These are phyloP conservation scores for Nephila pilipes DNA, from an alignment of 1,140 invertebrate genomes.

Conservation along the genomic window DNA sequence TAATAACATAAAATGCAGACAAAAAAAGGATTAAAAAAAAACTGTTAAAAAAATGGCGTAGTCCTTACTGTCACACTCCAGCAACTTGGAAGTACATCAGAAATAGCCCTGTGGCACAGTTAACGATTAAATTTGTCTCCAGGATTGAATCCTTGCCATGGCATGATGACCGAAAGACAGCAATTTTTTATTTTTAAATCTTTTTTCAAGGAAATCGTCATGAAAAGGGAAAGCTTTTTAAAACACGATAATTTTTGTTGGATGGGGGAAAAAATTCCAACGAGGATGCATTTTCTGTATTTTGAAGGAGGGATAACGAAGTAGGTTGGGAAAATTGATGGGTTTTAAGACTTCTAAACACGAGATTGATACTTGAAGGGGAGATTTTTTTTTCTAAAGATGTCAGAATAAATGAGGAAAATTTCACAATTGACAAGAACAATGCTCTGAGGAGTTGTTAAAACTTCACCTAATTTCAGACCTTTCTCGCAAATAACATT, in stretches of 20 bases:
- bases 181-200: neutral
- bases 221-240: neutral
- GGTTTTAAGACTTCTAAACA: neutral
- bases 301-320: neutral
- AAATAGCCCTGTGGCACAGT: conserved; percentile 42
- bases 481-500: neutral
- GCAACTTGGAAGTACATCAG: neutral
- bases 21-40: neutral
- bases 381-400: neutral
- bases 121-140: conserved; percentile 16
- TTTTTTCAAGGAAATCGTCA: conserved; percentile 8
- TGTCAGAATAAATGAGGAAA: neutral
- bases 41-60: neutral
- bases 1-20: neutral
- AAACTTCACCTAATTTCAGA: neutral
- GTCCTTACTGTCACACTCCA: neutral
- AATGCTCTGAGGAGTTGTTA: neutral
- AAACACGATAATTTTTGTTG: neutral
- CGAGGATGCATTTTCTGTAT: neutral
- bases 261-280: neutral
- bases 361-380: neutral
- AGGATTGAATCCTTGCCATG: neutral
- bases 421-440: neutral
- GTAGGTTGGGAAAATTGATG: conserved; percentile 12
- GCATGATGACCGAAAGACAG: conserved; percentile 37